Base-by-base conservation (phyloP, 1,140 invertebrate genomes). In the Cydia pomonella region DNA sequence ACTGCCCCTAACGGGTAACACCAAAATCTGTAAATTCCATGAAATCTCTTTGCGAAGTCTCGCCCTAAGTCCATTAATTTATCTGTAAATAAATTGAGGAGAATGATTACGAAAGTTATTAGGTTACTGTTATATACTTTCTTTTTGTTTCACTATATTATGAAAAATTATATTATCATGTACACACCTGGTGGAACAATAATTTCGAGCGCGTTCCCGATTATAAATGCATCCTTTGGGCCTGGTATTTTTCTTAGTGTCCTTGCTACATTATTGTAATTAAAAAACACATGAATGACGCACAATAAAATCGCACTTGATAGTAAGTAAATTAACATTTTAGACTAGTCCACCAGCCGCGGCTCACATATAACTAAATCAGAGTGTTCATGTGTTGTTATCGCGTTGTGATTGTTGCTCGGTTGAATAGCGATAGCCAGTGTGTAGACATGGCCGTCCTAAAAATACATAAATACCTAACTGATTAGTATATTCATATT, bases 201-300 rank as follows among this genome's bases (percentile, higher is more conserved):
- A 44, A 79, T 16, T 66, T 81, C 82, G 13, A 80, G 71, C 5
- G 74, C 75, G 75, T 88, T 87, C 59, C 87, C 85, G 33, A 88
- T n/a, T 12, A 85, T 73, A 72, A 85, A 86, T 29, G 69, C n/a
- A 18, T 76, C 75, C 21, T 79, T 81, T 1, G 80, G 79, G 63
- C 87, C 85, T 7, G 85, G 84, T 21, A 87, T 76, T 66, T 82
- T 81, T 71, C 64, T 79, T 0, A 82, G 53, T 10, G 77, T 7
- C n/a, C 72, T 44, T 12, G 80, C 80, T 33, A 53, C 73, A 33
- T 63, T 63, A 79, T 84, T 82, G 53, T 82, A 80, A 75, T 80
- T 84, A 3, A 81, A 75, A 16, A 75, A 29, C 38, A 79, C 10
- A 64, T 81, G 75, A 38, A 81, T 25, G 13, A 79, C 2, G 63